Evolutionary conservation across 2,797 vertebrate species (phyloP), one percentile per base, ranked within the genome.

Genomic region (Cuculus canorus): DNA sequence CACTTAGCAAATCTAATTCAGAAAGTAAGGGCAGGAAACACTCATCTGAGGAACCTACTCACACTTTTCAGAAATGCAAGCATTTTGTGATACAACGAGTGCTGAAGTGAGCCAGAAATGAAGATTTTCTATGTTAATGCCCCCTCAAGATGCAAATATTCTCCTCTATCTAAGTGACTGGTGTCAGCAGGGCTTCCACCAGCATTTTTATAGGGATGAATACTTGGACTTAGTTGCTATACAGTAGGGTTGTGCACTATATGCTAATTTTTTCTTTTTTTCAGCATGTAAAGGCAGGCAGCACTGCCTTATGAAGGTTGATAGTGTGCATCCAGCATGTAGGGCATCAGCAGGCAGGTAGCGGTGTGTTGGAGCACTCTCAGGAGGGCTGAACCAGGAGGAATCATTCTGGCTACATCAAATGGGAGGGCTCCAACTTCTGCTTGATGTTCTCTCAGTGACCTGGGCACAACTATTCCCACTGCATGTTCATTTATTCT

Each of bases 91-190:
- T 72, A 64, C 17, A 69, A 35, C 13, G 32, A 70, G 53, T 47
- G 23, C 24, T 64, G 33, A 83, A 65, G 18, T 56, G 78, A 43
- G 47, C 82, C 45, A 92, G 88, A 90, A 88, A 86, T 57, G 1
- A 81, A n/a, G 10, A 32, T 57, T 91, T 68, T 64, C 61, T 76
- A 0, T 82, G 27, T 71, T 91, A 92, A 80, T 5, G 2, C 33
- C 17, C 17, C 2, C 11, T 65, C 33, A 91, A 79, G 90, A 82
- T 76, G 33, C 4, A 65, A 84, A n/a, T 7, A 4, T 12, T 68
- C 28, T 66, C 61, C 9, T 88, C 59, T 89, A 8, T 86, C 88
- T 86, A 88, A 93, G 64, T 71, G 78, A 28, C 5, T 76, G 32
- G 25, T 39, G 8, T 78, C 93, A 57, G 27, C 61, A 77, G 41